phyloP scores from a whole-genome alignment of 1,140 invertebrate species.

The Oncopeltus fasciatus region DNA sequence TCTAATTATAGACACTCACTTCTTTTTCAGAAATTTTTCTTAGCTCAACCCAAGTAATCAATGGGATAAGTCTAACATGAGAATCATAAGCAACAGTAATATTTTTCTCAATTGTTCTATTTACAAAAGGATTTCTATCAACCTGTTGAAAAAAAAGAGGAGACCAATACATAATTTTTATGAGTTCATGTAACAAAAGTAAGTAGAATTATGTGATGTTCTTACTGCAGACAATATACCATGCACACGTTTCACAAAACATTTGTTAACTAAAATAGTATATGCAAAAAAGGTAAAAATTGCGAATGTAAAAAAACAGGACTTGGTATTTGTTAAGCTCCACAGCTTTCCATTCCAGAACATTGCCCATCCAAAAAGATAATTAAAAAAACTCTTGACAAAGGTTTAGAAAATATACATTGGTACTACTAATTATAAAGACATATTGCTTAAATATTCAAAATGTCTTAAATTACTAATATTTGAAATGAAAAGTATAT shows the following conservation, averaged over 20 bases:
- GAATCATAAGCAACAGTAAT: neutral
- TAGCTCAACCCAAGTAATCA: constrained; percentile 17
- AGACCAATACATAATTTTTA: neutral
- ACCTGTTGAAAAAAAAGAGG: neutral
- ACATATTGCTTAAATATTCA: neutral
- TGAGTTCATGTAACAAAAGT: neutral
- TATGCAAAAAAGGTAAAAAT: neutral
- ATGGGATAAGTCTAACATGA: constrained; percentile 17
- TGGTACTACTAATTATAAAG: neutral
- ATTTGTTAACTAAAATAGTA: constrained; percentile 3
- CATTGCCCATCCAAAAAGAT: constrained; percentile 5
- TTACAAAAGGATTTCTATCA: neutral
- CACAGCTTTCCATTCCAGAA: constrained; percentile 7
- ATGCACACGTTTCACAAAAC: constrained; percentile 4
- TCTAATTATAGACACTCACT: neutral
- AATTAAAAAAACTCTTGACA: neutral
- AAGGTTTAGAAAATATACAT: neutral
- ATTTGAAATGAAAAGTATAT: neutral
- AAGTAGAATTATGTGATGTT: neutral
- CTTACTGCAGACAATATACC: constrained; percentile 4
- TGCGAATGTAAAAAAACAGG: neutral
- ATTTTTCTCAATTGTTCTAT: neutral
- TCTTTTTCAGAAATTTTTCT: neutral
- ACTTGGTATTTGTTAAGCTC: neutral
- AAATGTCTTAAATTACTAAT: neutral